phyloP scores from a whole-genome alignment of 2,113 vertebrate species.

The Pollimyrus isidori region DNA sequence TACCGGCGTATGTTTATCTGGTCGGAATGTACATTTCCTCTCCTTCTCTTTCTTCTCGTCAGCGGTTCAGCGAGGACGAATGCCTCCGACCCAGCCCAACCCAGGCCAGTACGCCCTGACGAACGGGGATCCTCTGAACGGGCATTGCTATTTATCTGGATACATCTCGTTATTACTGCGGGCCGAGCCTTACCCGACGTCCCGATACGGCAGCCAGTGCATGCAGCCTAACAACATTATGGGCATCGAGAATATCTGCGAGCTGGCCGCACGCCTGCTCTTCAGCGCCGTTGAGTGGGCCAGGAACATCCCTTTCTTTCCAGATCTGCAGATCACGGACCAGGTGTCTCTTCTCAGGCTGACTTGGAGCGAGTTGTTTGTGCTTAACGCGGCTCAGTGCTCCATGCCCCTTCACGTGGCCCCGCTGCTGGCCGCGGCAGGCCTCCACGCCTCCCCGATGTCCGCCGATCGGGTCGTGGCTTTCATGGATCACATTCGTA shows the following conservation, averaged over 20 bases:
- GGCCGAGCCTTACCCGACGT: conserved; percentile 91
- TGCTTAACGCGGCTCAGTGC: conserved; percentile 96
- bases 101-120: conserved; percentile 97
- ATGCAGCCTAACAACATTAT: conserved; percentile 98
- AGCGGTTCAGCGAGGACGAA: conserved; percentile 99
- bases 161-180: conserved; percentile 95
- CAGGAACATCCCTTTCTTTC: conserved; percentile 98
- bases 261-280: conserved; percentile 93
- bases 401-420: conserved; percentile 98
- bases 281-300: conserved; percentile 99
- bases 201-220: conserved; percentile 93
- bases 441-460: conserved; percentile 97
- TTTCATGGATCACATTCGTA: conserved; percentile 99
- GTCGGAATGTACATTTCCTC: conserved; percentile 99
- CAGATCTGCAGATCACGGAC: conserved; percentile 98
- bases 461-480: conserved; percentile 96
- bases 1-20: conserved; percentile 57
- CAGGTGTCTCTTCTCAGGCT: conserved; percentile 96
- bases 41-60: conserved; percentile 97
- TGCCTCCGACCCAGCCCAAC: conserved; percentile 97
- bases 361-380: conserved; percentile 98
- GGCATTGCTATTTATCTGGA: conserved; percentile 98
- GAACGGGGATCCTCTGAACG: conserved; percentile 96
- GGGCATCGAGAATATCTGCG: conserved; percentile 98
- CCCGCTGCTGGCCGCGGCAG: conserved; percentile 89